These are phyloP conservation scores for Amiota communis DNA, from an alignment of 2,888 invertebrate genomes.

Conservation along the genomic window DNA sequence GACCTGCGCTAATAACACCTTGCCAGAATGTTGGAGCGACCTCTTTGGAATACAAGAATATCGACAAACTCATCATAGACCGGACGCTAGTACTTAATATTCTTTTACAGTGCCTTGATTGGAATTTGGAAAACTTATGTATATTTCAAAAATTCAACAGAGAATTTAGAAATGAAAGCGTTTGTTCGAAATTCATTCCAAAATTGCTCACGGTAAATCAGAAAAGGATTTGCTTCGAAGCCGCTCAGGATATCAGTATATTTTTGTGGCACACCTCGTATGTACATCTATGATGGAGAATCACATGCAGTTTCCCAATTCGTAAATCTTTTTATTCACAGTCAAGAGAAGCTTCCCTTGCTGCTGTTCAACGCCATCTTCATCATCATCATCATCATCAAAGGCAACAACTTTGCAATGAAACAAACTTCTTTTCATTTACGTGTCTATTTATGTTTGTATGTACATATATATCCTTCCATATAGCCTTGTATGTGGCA, in stretches of 20 bases:
- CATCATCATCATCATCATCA: slow-evolving; percentile 49
- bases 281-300: slow-evolving; percentile 1
- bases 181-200: too few relatives aligned
- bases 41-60: too few relatives aligned
- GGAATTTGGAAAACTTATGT: slow-evolving; percentile 14
- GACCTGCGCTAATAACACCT: not conserved
- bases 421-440: slow-evolving; percentile 53
- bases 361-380: slow-evolving; percentile 37
- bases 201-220: too few relatives aligned
- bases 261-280: too few relatives aligned
- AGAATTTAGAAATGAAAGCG: too few relatives aligned
- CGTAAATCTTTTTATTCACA: slow-evolving; percentile 62
- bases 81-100: too few relatives aligned
- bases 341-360: slow-evolving; percentile 21
- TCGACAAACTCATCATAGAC: too few relatives aligned
- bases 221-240: too few relatives aligned
- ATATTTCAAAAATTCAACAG: too few relatives aligned
- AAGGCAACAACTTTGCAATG: slow-evolving; percentile 53
- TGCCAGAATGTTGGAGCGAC: too few relatives aligned
- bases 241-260: too few relatives aligned
- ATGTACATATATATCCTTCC: slow-evolving; percentile 39
- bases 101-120: too few relatives aligned
- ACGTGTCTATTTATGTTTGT: not conserved
- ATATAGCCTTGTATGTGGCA: not conserved
- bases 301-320: slow-evolving; percentile 64